phyloP scores from a whole-genome alignment of 1,140 invertebrate genomes.

The Physella acuta region DNA sequence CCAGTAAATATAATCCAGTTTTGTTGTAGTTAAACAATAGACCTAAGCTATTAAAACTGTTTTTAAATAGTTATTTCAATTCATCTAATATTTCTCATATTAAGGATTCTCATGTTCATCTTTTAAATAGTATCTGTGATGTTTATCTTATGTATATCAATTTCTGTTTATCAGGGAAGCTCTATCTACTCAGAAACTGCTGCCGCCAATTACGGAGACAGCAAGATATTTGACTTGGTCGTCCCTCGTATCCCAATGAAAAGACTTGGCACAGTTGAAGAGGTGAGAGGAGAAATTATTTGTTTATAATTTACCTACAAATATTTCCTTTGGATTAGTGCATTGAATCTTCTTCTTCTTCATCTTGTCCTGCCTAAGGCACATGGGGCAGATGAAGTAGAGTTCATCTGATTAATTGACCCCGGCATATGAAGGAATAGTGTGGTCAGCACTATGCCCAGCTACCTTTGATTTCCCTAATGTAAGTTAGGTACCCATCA shows the following conservation, averaged over 20 bases:
- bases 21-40: not conserved
- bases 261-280: conserved; percentile 60
- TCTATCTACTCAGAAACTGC: conserved; percentile 61
- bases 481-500: no score
- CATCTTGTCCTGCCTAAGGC: no score
- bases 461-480: no score
- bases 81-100: not conserved
- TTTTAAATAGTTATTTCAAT: not conserved
- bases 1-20: conserved; percentile 52
- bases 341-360: no score
- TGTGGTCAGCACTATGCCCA: no score
- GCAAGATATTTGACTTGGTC: conserved; percentile 51
- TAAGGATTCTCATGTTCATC: not conserved
- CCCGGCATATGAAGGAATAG: no score
- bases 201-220: conserved; percentile 60
- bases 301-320: no score
- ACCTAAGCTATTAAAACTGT: not conserved
- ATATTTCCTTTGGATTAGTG: no score
- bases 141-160: conserved; percentile 16
- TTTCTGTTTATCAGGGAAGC: conserved; percentile 46
- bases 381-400: no score
- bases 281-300: no score
- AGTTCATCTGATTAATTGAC: no score
- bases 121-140: not conserved
- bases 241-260: conserved; percentile 55